A percentile compares a stretch with the other conserved stretches of the same genome.
These are phyloP conservation scores for Achatina immaculata DNA, from an alignment of 1,140 invertebrate species.

Conservation along the genomic window DNA sequence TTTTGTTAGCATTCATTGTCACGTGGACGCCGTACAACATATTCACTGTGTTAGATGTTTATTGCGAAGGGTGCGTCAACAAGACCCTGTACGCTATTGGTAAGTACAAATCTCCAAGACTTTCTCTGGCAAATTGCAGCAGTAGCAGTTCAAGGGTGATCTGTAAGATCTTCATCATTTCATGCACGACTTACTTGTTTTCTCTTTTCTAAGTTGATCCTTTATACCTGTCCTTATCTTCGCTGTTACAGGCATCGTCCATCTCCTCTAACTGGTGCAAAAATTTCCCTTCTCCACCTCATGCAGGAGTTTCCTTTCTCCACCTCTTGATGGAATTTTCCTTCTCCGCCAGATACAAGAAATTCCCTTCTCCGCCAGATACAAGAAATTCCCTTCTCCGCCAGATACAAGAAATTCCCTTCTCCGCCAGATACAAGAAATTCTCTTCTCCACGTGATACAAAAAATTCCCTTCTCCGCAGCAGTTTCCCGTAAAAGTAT, in stretches of 20 bases:
- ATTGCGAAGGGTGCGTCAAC: slow-evolving; percentile 65
- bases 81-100: slow-evolving; percentile 57
- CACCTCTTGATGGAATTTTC: not conserved
- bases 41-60: slow-evolving; percentile 70
- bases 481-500: no score
- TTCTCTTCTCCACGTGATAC: not conserved
- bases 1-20: slow-evolving; percentile 96
- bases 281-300: not conserved
- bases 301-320: not conserved
- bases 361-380: not conserved
- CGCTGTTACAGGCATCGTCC: no score
- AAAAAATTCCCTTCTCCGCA: not conserved
- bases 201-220: not conserved
- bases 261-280: no score
- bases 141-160: no score
- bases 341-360: not conserved
- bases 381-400: not conserved
- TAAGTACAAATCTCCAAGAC: slow-evolving; percentile 46
- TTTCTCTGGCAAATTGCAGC: no score
- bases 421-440: not conserved
- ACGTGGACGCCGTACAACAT: slow-evolving; percentile 99
- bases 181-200: no score
- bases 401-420: not conserved
- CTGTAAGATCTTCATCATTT: no score
- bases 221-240: no score